Percentiles rank a stretch among this genome's conserved stretches.
phyloP scores from a whole-genome alignment of 1,140 invertebrate genomes.

The Leptoteleia sp. region DNA sequence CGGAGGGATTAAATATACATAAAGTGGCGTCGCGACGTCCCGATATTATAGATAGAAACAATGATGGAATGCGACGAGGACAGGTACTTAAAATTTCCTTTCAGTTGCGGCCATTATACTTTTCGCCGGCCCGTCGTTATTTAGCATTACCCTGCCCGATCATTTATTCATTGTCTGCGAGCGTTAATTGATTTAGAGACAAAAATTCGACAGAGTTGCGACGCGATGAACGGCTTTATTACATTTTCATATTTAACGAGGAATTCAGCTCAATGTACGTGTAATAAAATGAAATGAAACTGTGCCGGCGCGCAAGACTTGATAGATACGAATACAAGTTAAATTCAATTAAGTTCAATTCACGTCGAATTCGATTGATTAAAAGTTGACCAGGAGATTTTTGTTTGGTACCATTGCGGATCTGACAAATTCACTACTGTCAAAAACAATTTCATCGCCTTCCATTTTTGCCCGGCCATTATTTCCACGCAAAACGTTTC shows the following conservation, averaged over 20 bases:
- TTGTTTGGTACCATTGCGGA: conserved; percentile 19
- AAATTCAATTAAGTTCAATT: conserved; percentile 31
- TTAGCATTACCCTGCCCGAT: conserved; percentile 27
- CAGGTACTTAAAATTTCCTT: conserved; percentile 20
- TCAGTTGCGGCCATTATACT: conserved; percentile 31
- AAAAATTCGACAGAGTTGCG: conserved; percentile 21
- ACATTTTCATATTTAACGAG: too few relatives aligned
- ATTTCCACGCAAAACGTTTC: neutral
- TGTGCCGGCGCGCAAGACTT: conserved; percentile 19
- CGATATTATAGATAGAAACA: conserved; percentile 36
- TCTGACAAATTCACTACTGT: conserved; percentile 1
- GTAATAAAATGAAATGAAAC: conserved; percentile 27
- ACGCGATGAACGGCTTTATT: too few relatives aligned
- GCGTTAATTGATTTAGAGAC: conserved; percentile 20
- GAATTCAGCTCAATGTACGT: conserved; percentile 18
- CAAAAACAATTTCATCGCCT: conserved; percentile 23
- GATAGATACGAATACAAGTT: too few relatives aligned
- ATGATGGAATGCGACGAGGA: conserved; percentile 32
- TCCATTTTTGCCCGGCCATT: conserved; percentile 1
- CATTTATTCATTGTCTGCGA: conserved; percentile 8
- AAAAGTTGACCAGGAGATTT: conserved; percentile 23
- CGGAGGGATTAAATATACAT: conserved; percentile 45
- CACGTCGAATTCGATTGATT: conserved; percentile 32
- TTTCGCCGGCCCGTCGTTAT: conserved; percentile 7
- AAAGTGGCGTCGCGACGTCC: conserved; percentile 18